phyloP scores from a whole-genome alignment of 1,140 invertebrate species.

The Brachionus manjavacas region DNA sequence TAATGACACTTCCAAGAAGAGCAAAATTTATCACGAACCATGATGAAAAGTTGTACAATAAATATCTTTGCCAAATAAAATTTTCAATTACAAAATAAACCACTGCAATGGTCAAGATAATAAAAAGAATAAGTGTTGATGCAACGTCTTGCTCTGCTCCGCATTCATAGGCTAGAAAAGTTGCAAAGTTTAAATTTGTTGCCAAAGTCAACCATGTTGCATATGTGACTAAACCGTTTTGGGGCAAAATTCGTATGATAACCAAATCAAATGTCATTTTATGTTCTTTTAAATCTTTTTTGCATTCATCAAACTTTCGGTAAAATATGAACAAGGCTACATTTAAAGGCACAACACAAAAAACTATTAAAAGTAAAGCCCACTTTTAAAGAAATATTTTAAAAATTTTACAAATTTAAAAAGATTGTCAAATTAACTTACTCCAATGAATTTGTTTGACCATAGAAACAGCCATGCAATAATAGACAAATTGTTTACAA shows the following conservation, averaged over 20 bases:
- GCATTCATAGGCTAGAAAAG: conserved; percentile 46
- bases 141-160: conserved; percentile 42
- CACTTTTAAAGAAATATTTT: conserved; percentile 29
- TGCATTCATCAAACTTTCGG: not conserved
- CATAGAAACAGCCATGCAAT: conserved; percentile 52
- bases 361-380: conserved; percentile 14
- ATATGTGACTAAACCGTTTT: conserved; percentile 53
- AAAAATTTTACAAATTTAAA: not conserved
- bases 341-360: conserved; percentile 6
- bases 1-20: conserved; percentile 46
- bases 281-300: conserved; percentile 3
- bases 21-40: conserved; percentile 50
- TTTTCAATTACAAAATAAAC: conserved; percentile 48
- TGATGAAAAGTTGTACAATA: conserved; percentile 49
- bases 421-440: not conserved
- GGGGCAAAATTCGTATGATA: conserved; percentile 49
- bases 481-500: conserved; percentile 47
- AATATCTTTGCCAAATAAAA: conserved; percentile 47
- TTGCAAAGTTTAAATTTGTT: conserved; percentile 49
- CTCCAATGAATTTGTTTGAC: conserved; percentile 47
- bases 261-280: conserved; percentile 45
- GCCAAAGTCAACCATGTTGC: conserved; percentile 51
- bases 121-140: conserved; percentile 45
- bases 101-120: conserved; percentile 44
- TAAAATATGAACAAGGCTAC: conserved; percentile 15